A percentile compares a stretch with the other conserved stretches of the same genome.
These are phyloP conservation scores for Pachyrhynchus sulphureomaculatus DNA, from an alignment of 1,140 invertebrate species.

Conservation along the genomic window DNA sequence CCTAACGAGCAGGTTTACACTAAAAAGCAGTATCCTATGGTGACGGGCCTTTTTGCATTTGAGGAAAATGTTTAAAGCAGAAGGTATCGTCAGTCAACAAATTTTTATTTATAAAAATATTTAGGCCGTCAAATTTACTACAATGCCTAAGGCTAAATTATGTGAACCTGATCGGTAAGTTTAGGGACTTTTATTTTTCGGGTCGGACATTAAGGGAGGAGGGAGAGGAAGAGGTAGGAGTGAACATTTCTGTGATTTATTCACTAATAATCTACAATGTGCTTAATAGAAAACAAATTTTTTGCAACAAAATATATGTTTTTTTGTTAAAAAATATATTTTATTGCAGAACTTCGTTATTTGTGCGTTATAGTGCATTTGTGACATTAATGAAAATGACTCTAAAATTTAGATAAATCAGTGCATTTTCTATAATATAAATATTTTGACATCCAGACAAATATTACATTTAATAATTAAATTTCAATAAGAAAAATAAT, in stretches of 20 bases:
- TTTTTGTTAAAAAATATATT: not conserved
- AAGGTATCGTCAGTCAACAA: constrained; percentile 43
- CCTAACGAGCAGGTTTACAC: constrained; percentile 9
- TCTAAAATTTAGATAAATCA: constrained; percentile 40
- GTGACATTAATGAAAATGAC: constrained; percentile 41
- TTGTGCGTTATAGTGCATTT: constrained; percentile 41
- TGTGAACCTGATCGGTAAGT: constrained; percentile 17
- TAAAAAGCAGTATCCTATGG: constrained; percentile 1
- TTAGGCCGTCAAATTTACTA: constrained; percentile 43
- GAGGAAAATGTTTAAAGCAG: constrained; percentile 38
- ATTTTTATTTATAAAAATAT: constrained; percentile 47
- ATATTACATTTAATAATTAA: constrained; percentile 30
- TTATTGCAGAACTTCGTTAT: not conserved
- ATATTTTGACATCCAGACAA: constrained; percentile 39
- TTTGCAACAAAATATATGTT: not conserved
- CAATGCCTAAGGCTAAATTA: constrained; percentile 17
- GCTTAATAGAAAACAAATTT: not conserved
- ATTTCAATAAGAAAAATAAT: constrained; percentile 42
- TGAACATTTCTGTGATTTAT: not conserved
- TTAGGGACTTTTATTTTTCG: constrained; percentile 7
- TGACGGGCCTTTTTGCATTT: constrained; percentile 35
- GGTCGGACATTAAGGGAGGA: not conserved
- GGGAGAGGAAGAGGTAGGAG: not conserved
- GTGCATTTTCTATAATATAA: constrained; percentile 40
- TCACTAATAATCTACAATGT: not conserved